Base-by-base conservation (phyloP, 2,797 vertebrate genomes). In the Anguilla anguilla region DNA sequence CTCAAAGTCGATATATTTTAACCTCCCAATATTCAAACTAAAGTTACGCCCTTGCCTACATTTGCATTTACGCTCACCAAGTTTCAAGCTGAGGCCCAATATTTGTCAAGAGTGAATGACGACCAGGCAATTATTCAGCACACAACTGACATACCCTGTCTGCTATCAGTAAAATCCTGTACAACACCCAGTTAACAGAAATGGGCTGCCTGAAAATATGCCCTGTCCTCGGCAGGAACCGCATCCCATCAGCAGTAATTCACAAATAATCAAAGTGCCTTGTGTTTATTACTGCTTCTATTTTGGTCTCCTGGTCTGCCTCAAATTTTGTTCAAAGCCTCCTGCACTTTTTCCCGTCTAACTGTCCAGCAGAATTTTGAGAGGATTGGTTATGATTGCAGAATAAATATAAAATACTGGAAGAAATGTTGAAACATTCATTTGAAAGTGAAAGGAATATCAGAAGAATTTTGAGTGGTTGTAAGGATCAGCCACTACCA, bases 141-240 rank as follows among this genome's bases (percentile, higher is more conserved):
- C 3, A 11, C 69, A 74, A 74, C 31, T 74, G 69, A 22, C 69
- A 74, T 3, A 13, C 31, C 31, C 13, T 28, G 22, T 35, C 69
- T 31, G 69, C 69, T 74, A 74, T 74, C 69, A 31, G 69, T 74
- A 28, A n/a, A 35, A 28, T 74, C 13, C 28, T 74, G 69, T 31
- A 74, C 25, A 74, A 74, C 69, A 74, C 69, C 31, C 64, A 69
- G 11, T 74, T 74, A 39, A 74, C 28, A 74, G 69, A 69, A 69
- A 69, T 10, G 15, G n/a, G 64, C 64, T 69, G n/a, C 4, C 64
- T n/a, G 64, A 69, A 69, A 9, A 69, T 69, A 69, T 28, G 64
- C 9, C 64, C 25, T n/a, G 64, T 69, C 64, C 25, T 28, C n/a
- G 9, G 64, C 64, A n/a, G 10, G 25, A 25, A 7, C 64, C 3